Evolutionary conservation across 2,888 invertebrate genomes (phyloP), one percentile per base, ranked within the genome.

Genomic region (Drosophila falleni): DNA sequence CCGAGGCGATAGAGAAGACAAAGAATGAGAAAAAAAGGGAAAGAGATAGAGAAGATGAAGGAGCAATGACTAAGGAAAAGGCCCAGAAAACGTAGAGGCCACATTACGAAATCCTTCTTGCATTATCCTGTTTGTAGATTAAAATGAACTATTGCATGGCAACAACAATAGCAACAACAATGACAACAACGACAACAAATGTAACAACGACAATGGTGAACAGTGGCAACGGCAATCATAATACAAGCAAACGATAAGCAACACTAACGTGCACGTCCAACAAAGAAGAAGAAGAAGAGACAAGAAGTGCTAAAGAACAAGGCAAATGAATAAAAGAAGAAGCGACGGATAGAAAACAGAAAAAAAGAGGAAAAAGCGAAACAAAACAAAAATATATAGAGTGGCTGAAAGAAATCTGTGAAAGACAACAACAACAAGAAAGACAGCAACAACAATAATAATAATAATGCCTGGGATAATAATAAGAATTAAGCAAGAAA

Each of bases 401-500:
- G 51, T 51, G 54, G 51, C 67, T 53, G 60, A 78, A 74, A 61
- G 74, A 88, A 88, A 86, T 84, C 84, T 83, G 89, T 71, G 70
- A 83, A 74, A 80, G 84, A 75, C 15, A 15, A 39, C 9, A 39
- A 15, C 15, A 39, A 39, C 39, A 62, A 49, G n/a, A 58, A 19
- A 31, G 54, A 35, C 41, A 55, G 31, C 46, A 65, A 56, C 65
- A 60, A 54, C 49, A 71, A 62, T 53, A 72, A 70, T 78, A 74
- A 81, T 79, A 85, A 87, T 89, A 86, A 89, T 86, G 86, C 81
- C 86, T 59, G 71, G 81, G 89, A 87, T 89, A 87, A 87, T 89
- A 87, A 88, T 88, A 87, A 88, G 88, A 87, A 87, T 87, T 87
- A 87, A 89, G 88, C 89, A 87, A 89, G 89, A 81, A 89, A 87